Conservation (phyloP, 2,113 vertebrate species). For the Xenotilapia longispinis region DNA sequence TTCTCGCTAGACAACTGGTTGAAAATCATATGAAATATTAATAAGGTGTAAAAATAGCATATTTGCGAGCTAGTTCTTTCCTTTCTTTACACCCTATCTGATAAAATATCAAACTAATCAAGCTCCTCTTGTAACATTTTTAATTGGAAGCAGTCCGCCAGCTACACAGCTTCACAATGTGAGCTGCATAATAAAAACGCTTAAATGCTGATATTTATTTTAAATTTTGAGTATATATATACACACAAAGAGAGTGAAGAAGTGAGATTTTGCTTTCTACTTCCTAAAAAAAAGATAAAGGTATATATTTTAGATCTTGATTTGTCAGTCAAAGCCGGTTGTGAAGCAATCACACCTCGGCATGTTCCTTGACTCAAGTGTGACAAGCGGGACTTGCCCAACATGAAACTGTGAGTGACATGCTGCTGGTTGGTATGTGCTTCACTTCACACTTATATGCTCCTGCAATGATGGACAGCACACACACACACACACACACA, state of each 20-base stretch:
- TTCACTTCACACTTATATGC: slow-evolving; percentile 55
- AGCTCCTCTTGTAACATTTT: background rate
- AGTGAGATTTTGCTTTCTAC: background rate
- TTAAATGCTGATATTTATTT: background rate
- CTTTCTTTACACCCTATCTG: background rate
- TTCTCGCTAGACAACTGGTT: background rate
- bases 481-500: slow-evolving; percentile 14
- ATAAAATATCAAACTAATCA: background rate
- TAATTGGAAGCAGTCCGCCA: background rate
- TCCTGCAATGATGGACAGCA: slow-evolving; percentile 45
- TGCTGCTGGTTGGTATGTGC: slow-evolving; percentile 28
- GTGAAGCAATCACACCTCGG: background rate
- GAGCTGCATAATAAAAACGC: background rate
- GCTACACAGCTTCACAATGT: background rate
- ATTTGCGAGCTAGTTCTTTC: background rate
- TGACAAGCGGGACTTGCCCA: slow-evolving; percentile 29
- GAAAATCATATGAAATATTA: background rate
- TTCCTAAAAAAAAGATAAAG: background rate
- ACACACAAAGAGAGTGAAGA: background rate
- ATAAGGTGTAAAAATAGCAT: background rate
- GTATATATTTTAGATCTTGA: background rate
- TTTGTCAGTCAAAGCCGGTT: background rate
- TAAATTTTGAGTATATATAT: background rate
- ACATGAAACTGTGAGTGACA: slow-evolving; percentile 45
- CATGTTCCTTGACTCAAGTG: slow-evolving; percentile 2